Evolutionary conservation across 2,113 vertebrate species (phyloP), one percentile per base, ranked within the genome.

Genomic region (Oncorhynchus gorbuscha): DNA sequence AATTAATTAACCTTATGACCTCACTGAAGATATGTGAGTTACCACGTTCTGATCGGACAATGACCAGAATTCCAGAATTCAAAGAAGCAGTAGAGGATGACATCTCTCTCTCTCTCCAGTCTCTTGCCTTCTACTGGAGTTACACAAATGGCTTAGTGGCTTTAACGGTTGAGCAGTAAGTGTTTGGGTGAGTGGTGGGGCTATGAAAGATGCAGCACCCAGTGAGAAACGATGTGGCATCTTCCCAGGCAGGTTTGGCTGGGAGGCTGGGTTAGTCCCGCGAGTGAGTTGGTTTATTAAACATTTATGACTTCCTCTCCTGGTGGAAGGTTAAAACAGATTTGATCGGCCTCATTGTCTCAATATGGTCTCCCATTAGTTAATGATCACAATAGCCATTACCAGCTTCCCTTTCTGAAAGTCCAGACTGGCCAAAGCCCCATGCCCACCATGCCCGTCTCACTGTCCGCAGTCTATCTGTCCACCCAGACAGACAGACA

Each of bases 211-310:
- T 58, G 67, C 74, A 76, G 3, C 48, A 18, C 18, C 22, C 26
- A 30, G 49, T 4, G 16, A 55, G 51, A 58, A 6, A 58, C 16
- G 2, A 28, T 30, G 24, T 2, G 49, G 6, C 3, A 20, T 58
- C 11, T n/a, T 4, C n/a, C 71, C 28, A 24, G 5, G 35, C n/a
- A 67, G 64, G 58, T 35, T 58, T n/a, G 26, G 18, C 58, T 22
- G 76, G 9, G 20, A 75, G 49, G 14, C 24, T 45, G 79, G 7
- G 30, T 73, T 22, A 35, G 7, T 68, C 62, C 55, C 61, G 0
- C 28, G 73, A 79, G 18, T 16, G 51, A 55, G 51, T 16, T 5
- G 70, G 39, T 74, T 79, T 39, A 80, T 83, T 79, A 77, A 84
- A 82, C 14, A 71, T 70, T 14, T 76, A 48, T 9, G 51, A 70